Evolutionary conservation across 2,888 invertebrate genomes (phyloP), one percentile per base, ranked within the genome.

Genomic region (Mesoligia furuncula): DNA sequence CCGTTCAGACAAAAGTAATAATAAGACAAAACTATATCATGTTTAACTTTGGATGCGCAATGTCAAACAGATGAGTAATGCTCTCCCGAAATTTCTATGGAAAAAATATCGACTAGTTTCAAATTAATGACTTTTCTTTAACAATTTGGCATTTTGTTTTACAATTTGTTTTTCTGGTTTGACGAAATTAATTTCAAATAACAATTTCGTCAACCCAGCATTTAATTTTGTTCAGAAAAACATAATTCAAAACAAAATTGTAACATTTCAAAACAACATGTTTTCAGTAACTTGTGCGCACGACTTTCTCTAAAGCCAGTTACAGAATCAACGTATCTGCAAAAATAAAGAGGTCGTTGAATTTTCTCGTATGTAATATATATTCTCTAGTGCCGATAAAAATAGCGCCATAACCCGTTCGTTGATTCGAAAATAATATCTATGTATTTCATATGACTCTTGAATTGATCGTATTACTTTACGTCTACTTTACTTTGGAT

Each of bases 291-390:
- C 27, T 57, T 79, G 20, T n/a, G 36, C 64, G 45, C 36, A 79
- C 69, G 65, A 80, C 36, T 84, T 79, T 84, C 15, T 84, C 57
- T 31, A 31, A 36, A 84, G 57, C 57, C 42, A 27, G 69, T 79
- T 51, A 59, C 80, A 27, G 80, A 69, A 42, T 59, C 39, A 51
- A n/a, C 5, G n/a, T 67, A 36, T 66, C 70, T 57, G 62, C 15
- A 59, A 67, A 79, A 80, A 85, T 85, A 80, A 80, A 80, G 27
- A 64, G n/a, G 27, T 68, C 42, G 48, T 36, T 80, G 85, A 68
- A 67, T 73, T 62, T 51, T n/a, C 57, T 62, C 54, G 8, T 9
- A 9, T 36, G 69, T 69, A 68, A 68, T 78, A 45, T 54, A 69
- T 84, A 48, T 80, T 71, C 36, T 42, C 24, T 5, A n/a, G 31